Conservation (phyloP, 2,113 vertebrate genomes). For the Brachyhypopomus gauderio region DNA sequence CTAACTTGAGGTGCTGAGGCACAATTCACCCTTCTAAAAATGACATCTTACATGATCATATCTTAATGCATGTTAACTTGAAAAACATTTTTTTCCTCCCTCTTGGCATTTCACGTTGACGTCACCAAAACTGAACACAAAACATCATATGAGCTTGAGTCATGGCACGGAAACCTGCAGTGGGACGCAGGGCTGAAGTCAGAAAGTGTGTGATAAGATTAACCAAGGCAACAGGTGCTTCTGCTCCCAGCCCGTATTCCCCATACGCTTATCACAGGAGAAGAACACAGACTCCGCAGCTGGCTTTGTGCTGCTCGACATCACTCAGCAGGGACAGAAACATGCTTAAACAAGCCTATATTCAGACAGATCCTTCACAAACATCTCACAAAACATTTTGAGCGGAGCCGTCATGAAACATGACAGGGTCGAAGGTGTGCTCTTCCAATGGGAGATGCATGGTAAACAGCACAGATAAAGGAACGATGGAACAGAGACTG, state of each 20-base stretch:
- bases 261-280: background rate
- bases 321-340: background rate
- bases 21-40: no score
- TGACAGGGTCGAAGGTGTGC: background rate
- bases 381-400: background rate
- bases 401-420: background rate
- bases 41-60: no score
- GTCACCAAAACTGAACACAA: background rate
- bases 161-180: background rate
- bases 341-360: background rate
- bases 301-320: background rate
- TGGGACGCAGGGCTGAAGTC: conserved; percentile 1
- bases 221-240: conserved; percentile 36
- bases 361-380: background rate
- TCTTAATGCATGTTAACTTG: no score
- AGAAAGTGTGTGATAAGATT: conserved; percentile 7
- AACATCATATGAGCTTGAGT: background rate
- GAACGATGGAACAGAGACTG: background rate
- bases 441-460: background rate
- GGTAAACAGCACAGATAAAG: background rate
- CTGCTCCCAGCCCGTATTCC: background rate
- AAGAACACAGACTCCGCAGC: background rate
- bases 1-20: no score
- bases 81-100: no score
- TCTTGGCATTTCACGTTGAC: background rate